Base-by-base conservation (phyloP, 2,113 vertebrate species). In the Epinephelus cyanopodus region DNA sequence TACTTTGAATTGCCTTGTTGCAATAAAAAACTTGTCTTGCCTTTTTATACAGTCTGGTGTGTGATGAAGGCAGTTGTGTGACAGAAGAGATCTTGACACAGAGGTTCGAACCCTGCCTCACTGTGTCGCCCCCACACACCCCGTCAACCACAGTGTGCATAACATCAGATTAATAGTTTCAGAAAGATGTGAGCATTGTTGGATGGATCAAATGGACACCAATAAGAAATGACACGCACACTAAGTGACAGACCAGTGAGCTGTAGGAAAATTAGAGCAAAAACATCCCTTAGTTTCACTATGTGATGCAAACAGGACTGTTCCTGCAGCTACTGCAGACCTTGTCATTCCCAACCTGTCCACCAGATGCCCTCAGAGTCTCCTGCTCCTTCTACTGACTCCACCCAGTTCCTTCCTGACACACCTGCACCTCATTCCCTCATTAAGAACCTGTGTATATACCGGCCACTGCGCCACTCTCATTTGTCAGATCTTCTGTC, bases 321-420 rank as follows among this genome's bases (percentile, higher is more conserved):
- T 18, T 63, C 12, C 8, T 45, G 13, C n/a, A 48, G 2, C 25
- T 21, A 47, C 17, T 6, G 42, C 13, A 23, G 18, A 37, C 7
- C 19, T 37, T 47, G 8, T 61, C 4, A 27, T 53, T 62, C n/a
- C 17, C 6, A 68, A 79, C 57, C n/a, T 70, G 29, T 63, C 57
- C 57, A 79, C 56, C 42, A 58, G 63, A 47, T 47, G 52, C 6
- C n/a, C 15, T 27, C 5, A 76, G 39, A 78, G 27, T 69, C 11
- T 42, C 56, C 39, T 7, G 8, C 2, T 54, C n/a, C 17, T 21
- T 42, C 3, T 1, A 56, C 45, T 65, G 3, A 15, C 3, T 29
- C 17, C 2, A 9, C 10, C 8, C 3, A 45, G 6, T 10, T 29
- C 37, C 23, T 14, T 8, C 33, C 74, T 19, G 19, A 13, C 61